A percentile compares a stretch with the other conserved stretches of the same genome.
Evolutionary conservation across 2,113 vertebrate genomes (phyloP).

Genomic region (Rhinopomastus cyanomelas): DNA sequence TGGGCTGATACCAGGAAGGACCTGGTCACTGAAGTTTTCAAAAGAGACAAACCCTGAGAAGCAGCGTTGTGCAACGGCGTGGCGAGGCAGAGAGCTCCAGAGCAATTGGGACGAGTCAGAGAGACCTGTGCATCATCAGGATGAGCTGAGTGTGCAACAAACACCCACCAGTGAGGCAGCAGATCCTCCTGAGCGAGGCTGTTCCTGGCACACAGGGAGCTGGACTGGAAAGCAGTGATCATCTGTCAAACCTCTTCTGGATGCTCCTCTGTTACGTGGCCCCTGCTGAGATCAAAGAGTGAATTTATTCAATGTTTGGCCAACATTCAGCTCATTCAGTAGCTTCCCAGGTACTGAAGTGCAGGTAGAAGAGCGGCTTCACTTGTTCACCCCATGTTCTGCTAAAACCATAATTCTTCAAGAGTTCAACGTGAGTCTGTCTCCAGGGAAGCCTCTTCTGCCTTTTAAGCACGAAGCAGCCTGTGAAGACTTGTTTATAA

Average conservation of each 20-base stretch:
- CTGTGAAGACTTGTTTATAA: not conserved
- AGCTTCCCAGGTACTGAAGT: not conserved
- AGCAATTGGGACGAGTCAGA: not conserved
- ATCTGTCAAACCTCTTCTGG: not conserved
- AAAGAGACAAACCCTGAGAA: not conserved
- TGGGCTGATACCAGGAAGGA: not conserved
- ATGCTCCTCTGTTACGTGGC: not conserved
- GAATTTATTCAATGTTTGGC: not conserved
- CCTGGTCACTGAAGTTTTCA: not conserved
- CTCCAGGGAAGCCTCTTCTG: not conserved
- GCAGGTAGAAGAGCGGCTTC: not conserved
- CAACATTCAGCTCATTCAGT: too few relatives aligned
- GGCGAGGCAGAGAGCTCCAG: not conserved
- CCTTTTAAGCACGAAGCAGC: not conserved
- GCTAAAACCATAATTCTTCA: not conserved
- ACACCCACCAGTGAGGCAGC: not conserved
- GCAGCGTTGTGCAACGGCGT: not conserved
- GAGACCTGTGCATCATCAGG: not conserved
- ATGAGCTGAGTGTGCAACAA: not conserved
- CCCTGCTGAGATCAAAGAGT: too few relatives aligned
- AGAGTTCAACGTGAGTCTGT: not conserved
- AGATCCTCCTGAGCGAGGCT: not conserved
- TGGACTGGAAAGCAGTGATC: not conserved
- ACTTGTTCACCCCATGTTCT: not conserved
- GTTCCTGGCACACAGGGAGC: not conserved